Conservation (phyloP, 2,888 invertebrate genomes). For the Acleris laterana region DNA sequence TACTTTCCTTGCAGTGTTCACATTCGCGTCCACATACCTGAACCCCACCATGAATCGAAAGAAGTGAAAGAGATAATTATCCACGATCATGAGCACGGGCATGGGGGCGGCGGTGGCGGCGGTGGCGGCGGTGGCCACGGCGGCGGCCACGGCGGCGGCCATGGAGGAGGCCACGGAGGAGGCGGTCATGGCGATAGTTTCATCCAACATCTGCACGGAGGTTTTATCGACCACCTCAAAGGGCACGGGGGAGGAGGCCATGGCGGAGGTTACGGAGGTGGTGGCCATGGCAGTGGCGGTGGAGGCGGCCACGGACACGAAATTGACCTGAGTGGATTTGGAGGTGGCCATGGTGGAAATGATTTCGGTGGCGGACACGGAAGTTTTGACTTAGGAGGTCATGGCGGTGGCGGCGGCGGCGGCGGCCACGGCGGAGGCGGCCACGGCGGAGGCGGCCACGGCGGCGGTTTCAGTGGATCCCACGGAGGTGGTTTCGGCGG, state of each 20-base stretch:
- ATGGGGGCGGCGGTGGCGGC: slow-evolving; percentile 59
- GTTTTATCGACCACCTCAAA: slow-evolving; percentile 60
- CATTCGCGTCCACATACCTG: slow-evolving; percentile 83
- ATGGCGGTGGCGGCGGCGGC: slow-evolving; percentile 46
- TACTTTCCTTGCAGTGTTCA: slow-evolving; percentile 78
- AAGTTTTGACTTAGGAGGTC: slow-evolving; percentile 44
- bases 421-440: slow-evolving; percentile 45
- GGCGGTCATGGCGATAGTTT: slow-evolving; percentile 41
- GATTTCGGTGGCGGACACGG: slow-evolving; percentile 54
- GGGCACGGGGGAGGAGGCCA: slow-evolving; percentile 42
- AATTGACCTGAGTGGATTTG: slow-evolving; percentile 28
- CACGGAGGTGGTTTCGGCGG: slow-evolving; percentile 47
- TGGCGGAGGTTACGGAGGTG: slow-evolving; percentile 49
- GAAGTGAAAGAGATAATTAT: slow-evolving; percentile 69
- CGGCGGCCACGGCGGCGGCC: slow-evolving; percentile 52
- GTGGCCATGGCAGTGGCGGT: slow-evolving; percentile 38
- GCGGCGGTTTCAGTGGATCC: slow-evolving; percentile 45
- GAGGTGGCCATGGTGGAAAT: slow-evolving; percentile 45
- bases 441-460: slow-evolving; percentile 48
- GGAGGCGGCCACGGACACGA: slow-evolving; percentile 47
- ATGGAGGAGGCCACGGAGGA: slow-evolving; percentile 40
- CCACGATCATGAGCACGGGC: slow-evolving; percentile 68
- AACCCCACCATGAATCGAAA: slow-evolving; percentile 74
- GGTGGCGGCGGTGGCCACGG: slow-evolving; percentile 47
- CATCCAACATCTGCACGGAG: slow-evolving; percentile 61